Evolutionary conservation across 2,113 vertebrate species (phyloP).

Genomic region (Erythrolamprus reginae): DNA sequence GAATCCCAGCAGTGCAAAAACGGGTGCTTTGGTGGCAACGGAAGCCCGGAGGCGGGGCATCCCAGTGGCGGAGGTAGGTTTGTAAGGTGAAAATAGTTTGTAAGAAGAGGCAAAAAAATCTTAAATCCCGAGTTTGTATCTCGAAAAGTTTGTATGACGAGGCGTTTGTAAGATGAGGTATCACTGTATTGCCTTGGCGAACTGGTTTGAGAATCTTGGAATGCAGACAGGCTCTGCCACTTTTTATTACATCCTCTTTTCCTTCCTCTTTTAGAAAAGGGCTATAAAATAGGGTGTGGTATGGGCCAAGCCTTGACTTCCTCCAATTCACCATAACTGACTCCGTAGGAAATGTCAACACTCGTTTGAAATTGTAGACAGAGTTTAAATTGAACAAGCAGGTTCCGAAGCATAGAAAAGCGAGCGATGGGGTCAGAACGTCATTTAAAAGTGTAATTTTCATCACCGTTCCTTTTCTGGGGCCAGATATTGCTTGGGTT

Average conservation of each 20-base stretch:
- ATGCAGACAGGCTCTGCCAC: neutral
- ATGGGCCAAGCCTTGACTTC: neutral
- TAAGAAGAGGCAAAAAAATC: no score
- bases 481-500: neutral
- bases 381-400: neutral
- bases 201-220: neutral
- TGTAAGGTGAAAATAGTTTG: no score
- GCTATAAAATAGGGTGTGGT: neutral
- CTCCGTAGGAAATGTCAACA: neutral
- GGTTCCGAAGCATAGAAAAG: neutral
- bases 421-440: neutral
- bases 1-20: no score
- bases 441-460: neutral
- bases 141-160: no score
- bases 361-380: neutral
- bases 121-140: no score
- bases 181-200: neutral
- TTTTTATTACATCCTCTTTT: neutral
- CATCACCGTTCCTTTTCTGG: neutral
- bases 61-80: no score
- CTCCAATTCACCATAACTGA: neutral
- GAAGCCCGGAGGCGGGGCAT: no score
- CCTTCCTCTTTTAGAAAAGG: conserved; percentile 6
- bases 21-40: no score
- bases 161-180: no score